These are phyloP conservation scores for Sussaba pulchella DNA, from an alignment of 2,888 invertebrate genomes.

Conservation along the genomic window DNA sequence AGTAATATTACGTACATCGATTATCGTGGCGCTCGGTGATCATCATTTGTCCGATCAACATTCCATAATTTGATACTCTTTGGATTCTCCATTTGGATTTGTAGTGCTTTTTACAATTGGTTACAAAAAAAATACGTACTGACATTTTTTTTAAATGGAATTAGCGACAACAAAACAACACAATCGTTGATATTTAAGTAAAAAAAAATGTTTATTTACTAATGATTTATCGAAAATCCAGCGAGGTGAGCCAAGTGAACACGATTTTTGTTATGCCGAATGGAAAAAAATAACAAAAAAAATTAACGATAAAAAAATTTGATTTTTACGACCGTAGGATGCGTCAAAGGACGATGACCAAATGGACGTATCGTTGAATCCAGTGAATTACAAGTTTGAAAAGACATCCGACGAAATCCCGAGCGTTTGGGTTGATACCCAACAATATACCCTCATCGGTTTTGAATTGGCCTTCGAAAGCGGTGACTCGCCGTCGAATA, in stretches of 20 bases:
- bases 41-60: background rate
- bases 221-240: background rate
- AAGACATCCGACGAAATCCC: background rate
- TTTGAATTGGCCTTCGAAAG: constrained; percentile 29
- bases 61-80: no score
- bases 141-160: no score
- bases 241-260: background rate
- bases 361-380: constrained; percentile 47
- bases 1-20: background rate
- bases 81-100: no score
- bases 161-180: no score
- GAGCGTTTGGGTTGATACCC: background rate
- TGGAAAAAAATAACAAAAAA: background rate
- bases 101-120: no score
- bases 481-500: background rate
- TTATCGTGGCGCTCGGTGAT: background rate
- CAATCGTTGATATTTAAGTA: background rate
- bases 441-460: constrained; percentile 8
- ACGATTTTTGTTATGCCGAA: background rate
- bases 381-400: constrained; percentile 28
- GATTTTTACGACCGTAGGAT: background rate
- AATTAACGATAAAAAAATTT: background rate
- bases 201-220: background rate
- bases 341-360: constrained; percentile 26
- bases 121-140: no score